These are phyloP conservation scores for Sitophilus oryzae DNA, from an alignment of 1,140 invertebrate species.

Conservation along the genomic window DNA sequence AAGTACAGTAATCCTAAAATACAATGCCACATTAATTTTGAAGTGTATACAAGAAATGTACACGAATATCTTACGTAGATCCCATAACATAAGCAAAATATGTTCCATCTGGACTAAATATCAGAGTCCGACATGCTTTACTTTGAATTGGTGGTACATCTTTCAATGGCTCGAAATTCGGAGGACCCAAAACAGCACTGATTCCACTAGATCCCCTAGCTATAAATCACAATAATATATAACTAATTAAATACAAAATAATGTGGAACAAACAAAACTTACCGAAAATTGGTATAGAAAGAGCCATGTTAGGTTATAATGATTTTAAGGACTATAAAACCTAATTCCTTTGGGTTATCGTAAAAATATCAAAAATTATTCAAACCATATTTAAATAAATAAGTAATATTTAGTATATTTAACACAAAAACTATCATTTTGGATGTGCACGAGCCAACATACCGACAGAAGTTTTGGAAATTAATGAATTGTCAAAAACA, in stretches of 20 bases:
- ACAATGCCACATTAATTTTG: constrained; percentile 12
- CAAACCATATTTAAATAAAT: not conserved
- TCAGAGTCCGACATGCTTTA: constrained; percentile 58
- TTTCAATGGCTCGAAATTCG: constrained; percentile 33
- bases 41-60: constrained; percentile 16
- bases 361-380: not conserved
- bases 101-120: constrained; percentile 60
- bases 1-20: constrained; percentile 53
- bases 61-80: constrained; percentile 7
- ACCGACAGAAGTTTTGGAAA: not conserved
- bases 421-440: not conserved
- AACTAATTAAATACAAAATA: not conserved
- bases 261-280: not conserved
- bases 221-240: constrained; percentile 24
- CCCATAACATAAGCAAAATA: constrained; percentile 55
- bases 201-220: constrained; percentile 41
- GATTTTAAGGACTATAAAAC: not conserved
- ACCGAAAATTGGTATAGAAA: constrained; percentile 1
- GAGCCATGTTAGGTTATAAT: not conserved
- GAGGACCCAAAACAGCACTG: constrained; percentile 31
- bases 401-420: not conserved
- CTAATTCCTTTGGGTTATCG: not conserved
- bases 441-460: not conserved
- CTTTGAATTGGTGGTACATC: constrained; percentile 57
- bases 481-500: too few relatives aligned